Evolutionary conservation across 1,140 invertebrate species (phyloP).

Genomic region (Tetranychus cinnabarinus): DNA sequence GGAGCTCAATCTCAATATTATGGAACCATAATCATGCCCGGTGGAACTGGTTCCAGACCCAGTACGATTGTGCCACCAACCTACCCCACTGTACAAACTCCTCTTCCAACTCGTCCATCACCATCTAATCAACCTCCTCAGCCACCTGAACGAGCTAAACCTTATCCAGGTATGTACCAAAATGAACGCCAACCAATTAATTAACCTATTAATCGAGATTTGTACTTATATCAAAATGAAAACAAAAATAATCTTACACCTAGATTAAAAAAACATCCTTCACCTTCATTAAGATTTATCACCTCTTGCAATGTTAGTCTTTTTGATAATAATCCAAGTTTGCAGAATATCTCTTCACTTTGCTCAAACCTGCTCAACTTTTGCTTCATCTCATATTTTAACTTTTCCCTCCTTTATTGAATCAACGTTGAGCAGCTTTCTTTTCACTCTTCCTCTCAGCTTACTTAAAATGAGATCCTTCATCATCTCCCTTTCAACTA

Average conservation of each 20-base stretch:
- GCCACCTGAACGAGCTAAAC: slow-evolving; percentile 7
- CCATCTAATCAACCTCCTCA: neutral
- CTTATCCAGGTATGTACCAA: slow-evolving; percentile 3
- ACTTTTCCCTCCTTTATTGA: neutral
- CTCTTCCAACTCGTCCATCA: slow-evolving; percentile 2
- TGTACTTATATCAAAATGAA: neutral
- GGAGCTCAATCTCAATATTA: slow-evolving; percentile 11
- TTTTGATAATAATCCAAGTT: no score
- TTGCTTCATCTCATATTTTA: no score
- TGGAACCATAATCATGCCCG: slow-evolving; percentile 11
- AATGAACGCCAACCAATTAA: no score
- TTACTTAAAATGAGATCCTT: neutral
- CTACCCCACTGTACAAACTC: neutral
- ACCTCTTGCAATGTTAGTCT: no score
- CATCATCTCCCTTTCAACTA: neutral
- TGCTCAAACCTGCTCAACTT: no score
- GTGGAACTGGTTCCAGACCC: neutral
- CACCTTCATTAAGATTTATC: no score
- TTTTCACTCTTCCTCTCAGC: neutral
- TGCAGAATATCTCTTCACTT: no score
- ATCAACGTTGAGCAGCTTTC: neutral
- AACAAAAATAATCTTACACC: no score
- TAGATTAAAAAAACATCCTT: no score
- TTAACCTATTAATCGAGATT: neutral
- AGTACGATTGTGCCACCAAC: slow-evolving; percentile 3